These are phyloP conservation scores for Andrena marginata DNA, from an alignment of 2,888 invertebrate species.

Conservation along the genomic window DNA sequence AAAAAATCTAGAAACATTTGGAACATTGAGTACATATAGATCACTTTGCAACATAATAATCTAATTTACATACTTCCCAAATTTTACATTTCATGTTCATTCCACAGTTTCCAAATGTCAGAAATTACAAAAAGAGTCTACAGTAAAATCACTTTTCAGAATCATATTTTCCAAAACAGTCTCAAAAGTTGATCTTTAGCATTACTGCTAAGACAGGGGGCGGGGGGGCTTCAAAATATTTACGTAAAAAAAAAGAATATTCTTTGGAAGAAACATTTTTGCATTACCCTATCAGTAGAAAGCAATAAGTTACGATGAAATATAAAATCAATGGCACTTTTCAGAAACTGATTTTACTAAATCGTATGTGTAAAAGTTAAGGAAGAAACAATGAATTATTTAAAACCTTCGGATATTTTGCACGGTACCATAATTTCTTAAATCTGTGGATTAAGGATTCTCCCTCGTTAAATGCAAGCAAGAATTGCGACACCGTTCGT, in stretches of 20 bases:
- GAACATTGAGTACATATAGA: neutral
- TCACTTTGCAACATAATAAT: neutral
- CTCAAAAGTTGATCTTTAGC: no score
- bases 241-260: no score
- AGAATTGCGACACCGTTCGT: neutral
- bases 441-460: neutral
- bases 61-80: neutral
- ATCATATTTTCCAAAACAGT: neutral
- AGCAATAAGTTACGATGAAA: no score
- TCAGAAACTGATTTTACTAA: no score
- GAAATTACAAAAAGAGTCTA: neutral
- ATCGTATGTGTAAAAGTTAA: no score
- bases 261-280: no score
- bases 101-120: neutral
- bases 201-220: no score
- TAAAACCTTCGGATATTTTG: neutral
- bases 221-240: no score
- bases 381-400: neutral
- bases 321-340: no score
- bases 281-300: no score
- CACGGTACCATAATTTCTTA: neutral
- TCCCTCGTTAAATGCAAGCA: neutral
- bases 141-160: neutral
- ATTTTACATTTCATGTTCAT: neutral
- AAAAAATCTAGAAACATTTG: neutral